phyloP scores from a whole-genome alignment of 2,113 vertebrate species.

The Heptranchias perlo region DNA sequence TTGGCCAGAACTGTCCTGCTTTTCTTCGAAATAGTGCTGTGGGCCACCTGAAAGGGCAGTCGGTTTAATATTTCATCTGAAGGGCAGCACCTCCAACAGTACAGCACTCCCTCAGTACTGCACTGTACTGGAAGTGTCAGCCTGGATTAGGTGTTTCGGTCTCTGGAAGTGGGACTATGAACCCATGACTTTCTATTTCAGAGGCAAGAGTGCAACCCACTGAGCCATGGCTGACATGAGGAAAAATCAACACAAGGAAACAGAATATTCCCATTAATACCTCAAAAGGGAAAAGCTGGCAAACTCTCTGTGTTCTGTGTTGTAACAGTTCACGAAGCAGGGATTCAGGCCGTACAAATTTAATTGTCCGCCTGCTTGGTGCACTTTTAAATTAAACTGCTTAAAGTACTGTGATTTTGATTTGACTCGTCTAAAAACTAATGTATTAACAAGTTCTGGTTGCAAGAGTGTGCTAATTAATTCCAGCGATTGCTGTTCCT shows the following conservation, averaged over 20 bases:
- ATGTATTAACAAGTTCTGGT: not conserved
- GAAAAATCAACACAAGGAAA: not conserved
- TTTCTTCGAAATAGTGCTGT: not conserved
- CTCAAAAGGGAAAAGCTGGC: not conserved
- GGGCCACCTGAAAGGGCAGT: not conserved
- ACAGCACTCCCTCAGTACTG: not conserved
- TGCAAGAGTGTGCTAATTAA: not conserved
- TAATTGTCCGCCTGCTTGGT: not conserved
- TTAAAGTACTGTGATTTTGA: constrained; percentile 7
- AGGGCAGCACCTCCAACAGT: not conserved
- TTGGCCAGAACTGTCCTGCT: not conserved
- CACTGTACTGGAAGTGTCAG: not conserved
- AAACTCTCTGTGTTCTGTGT: not conserved
- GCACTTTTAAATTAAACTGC: not conserved
- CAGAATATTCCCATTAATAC: not conserved
- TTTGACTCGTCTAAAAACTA: not conserved
- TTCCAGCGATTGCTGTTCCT: not conserved
- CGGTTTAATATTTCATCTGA: not conserved
- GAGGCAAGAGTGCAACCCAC: not conserved
- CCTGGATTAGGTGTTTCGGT: not conserved
- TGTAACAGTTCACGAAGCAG: not conserved
- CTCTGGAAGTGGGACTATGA: not conserved
- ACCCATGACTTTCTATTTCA: not conserved
- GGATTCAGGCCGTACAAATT: not conserved
- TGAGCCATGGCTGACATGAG: not conserved